A percentile compares a stretch with the other conserved stretches of the same genome.
Conservation (phyloP, 2,797 vertebrate species). For the Scolopax bukidnonensis region DNA sequence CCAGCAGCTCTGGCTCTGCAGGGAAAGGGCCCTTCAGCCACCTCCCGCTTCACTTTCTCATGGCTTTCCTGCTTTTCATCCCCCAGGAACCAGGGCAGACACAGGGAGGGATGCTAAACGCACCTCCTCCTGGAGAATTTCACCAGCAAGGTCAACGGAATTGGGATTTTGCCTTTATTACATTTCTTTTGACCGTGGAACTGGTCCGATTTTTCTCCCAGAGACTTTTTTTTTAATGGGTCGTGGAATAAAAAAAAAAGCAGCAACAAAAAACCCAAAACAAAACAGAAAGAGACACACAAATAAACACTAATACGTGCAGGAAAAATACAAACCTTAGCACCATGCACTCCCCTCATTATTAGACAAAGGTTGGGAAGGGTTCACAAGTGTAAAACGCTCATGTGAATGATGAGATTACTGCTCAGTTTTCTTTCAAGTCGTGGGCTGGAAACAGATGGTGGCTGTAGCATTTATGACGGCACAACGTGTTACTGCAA, state of each 20-base stretch:
- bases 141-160: conserved; percentile 4
- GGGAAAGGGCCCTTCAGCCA: conserved; percentile 33
- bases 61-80: background rate
- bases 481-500: conserved; percentile 72
- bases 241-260: background rate
- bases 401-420: conserved; percentile 69
- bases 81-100: background rate
- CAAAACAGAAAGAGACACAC: conserved; percentile 49
- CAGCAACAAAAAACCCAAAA: background rate
- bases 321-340: conserved; percentile 68
- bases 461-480: conserved; percentile 66
- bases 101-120: background rate
- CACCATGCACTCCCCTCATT: conserved; percentile 54
- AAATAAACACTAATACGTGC: conserved; percentile 53
- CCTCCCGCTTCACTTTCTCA: conserved; percentile 33
- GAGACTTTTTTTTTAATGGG: background rate
- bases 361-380: conserved; percentile 65
- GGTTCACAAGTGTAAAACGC: conserved; percentile 58
- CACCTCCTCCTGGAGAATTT: conserved; percentile 24
- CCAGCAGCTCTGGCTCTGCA: background rate
- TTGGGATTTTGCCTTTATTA: conserved; percentile 6
- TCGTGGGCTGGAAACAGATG: conserved; percentile 68
- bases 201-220: conserved; percentile 24
- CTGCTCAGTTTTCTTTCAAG: conserved; percentile 74
- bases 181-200: background rate